A percentile compares a stretch with the other conserved stretches of the same genome.
These are phyloP conservation scores for Poeciliopsis retropinna DNA, from an alignment of 2,113 vertebrate species.

Conservation along the genomic window DNA sequence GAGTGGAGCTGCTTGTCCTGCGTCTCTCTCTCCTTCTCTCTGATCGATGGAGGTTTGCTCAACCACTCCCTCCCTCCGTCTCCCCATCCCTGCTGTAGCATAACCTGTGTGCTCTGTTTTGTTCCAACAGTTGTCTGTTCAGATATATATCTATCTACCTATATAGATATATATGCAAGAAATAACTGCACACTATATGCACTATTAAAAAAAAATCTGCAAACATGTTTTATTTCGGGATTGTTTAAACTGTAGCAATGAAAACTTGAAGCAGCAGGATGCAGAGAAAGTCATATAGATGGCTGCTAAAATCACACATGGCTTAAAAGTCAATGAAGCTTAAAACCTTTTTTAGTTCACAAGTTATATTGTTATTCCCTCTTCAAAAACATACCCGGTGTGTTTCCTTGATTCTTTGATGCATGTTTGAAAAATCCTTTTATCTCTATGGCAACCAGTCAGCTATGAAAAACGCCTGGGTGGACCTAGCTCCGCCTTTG, in stretches of 20 bases:
- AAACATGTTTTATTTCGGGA: not conserved
- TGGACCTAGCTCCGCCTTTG: too few relatives aligned
- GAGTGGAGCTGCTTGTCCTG: constrained; percentile 12
- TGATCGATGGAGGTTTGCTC: not conserved
- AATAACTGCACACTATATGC: too few relatives aligned
- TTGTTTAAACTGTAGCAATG: not conserved
- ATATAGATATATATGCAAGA: too few relatives aligned
- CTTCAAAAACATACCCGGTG: too few relatives aligned
- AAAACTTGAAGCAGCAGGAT: not conserved
- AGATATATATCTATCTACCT: too few relatives aligned
- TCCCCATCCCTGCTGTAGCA: not conserved
- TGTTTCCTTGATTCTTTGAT: too few relatives aligned
- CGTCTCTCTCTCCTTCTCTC: constrained; percentile 3
- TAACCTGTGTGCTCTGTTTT: not conserved
- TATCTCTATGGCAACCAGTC: too few relatives aligned
- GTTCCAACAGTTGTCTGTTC: not conserved
- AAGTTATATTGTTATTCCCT: too few relatives aligned
- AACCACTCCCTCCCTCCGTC: not conserved
- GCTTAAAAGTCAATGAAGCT: not conserved
- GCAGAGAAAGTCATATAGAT: not conserved
- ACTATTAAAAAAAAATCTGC: not conserved
- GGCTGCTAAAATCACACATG: too few relatives aligned
- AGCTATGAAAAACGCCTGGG: too few relatives aligned
- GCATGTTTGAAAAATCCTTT: too few relatives aligned
- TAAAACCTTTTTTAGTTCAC: not conserved